Evolutionary conservation across 2,888 invertebrate genomes (phyloP).

Genomic region (Lasioglossum figueresi): DNA sequence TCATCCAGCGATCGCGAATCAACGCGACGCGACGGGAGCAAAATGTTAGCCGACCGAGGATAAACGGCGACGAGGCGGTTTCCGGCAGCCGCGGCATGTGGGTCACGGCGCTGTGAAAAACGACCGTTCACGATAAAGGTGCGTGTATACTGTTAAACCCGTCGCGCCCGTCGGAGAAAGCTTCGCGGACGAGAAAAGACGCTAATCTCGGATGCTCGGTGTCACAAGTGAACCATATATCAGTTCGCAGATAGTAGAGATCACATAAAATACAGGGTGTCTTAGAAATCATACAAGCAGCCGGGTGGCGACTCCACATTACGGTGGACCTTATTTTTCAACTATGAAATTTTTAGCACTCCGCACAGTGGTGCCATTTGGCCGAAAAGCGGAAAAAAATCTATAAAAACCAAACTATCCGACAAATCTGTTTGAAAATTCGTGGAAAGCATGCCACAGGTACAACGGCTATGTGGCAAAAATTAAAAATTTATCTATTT

Average conservation of each 20-base stretch:
- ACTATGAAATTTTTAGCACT: too few relatives aligned
- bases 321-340: too few relatives aligned
- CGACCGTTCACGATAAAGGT: constrained; percentile 34
- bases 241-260: background rate
- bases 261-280: background rate
- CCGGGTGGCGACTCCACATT: background rate
- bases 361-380: too few relatives aligned
- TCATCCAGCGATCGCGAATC: constrained; percentile 7
- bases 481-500: too few relatives aligned
- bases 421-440: too few relatives aligned
- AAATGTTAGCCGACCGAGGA: constrained; percentile 23
- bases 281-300: background rate
- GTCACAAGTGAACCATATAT: constrained; percentile 33
- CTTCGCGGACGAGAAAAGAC: constrained; percentile 31
- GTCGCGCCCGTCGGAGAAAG: constrained; percentile 40
- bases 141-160: constrained; percentile 21
- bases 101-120: constrained; percentile 49
- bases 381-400: too few relatives aligned
- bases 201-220: constrained; percentile 31
- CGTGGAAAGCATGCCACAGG: too few relatives aligned
- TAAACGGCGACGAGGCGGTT: constrained; percentile 39
- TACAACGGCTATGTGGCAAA: too few relatives aligned
- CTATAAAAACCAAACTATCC: too few relatives aligned
- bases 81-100: constrained; percentile 46
- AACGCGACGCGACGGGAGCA: constrained; percentile 7